phyloP scores from a whole-genome alignment of 2,797 vertebrate genomes.

The Poecilia wingei region DNA sequence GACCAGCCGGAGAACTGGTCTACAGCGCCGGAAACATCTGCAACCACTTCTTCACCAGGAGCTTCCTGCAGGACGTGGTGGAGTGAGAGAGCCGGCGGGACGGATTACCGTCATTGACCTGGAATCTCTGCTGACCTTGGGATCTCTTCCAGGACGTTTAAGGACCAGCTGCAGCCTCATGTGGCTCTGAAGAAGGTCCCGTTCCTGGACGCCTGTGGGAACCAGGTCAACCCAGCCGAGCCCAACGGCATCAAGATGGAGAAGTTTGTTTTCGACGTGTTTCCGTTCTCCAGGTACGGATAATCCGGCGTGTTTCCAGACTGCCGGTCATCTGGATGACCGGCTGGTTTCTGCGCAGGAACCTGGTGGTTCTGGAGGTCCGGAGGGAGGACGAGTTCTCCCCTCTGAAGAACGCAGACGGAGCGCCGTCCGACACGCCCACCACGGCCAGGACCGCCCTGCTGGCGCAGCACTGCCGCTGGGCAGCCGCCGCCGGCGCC shows the following conservation, averaged over 20 bases:
- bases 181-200: conserved; percentile 94
- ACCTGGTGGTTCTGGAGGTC: conserved; percentile 92
- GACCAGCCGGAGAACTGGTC: conserved; percentile 78
- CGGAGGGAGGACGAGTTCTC: conserved; percentile 93
- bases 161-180: conserved; percentile 85
- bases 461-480: conserved; percentile 88
- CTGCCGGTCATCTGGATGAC: neutral
- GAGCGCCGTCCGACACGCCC: conserved; percentile 83
- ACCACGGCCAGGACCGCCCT: conserved; percentile 83
- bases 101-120: neutral
- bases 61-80: conserved; percentile 84
- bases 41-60: conserved; percentile 92
- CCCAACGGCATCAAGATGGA: conserved; percentile 98
- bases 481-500: conserved; percentile 85
- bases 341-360: conserved; percentile 73
- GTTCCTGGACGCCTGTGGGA: conserved; percentile 86
- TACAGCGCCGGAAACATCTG: conserved; percentile 92
- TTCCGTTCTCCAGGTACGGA: conserved; percentile 90
- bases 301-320: neutral
- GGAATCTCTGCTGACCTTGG: neutral
- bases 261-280: conserved; percentile 98
- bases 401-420: conserved; percentile 90
- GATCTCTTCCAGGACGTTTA: conserved; percentile 77
- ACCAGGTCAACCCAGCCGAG: conserved; percentile 84
- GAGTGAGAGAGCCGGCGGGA: conserved; percentile 67